Base-by-base conservation (phyloP, 2,797 vertebrate genomes). In the Bryconaethiops microstoma region DNA sequence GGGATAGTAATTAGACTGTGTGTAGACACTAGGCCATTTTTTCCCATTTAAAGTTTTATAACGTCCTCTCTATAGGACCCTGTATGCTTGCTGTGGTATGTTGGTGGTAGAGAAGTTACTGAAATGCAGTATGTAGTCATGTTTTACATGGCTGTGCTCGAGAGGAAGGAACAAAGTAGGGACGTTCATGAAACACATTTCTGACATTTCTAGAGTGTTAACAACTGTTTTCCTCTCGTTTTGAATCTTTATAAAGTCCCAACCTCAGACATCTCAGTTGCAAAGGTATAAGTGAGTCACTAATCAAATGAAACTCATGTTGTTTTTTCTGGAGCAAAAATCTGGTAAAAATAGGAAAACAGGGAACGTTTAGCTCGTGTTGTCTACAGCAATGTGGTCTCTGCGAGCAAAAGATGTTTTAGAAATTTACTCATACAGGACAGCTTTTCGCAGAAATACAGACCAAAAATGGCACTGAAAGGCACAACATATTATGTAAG, bases 21-120 rank as follows among this genome's bases (percentile, higher is more conserved):
- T 55, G 17, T 23, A 70, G 71, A 78, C 35, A 70, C 54, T 0
- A 13, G 23, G 29, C 13, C n/a, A 60, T 48, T 67, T 81, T 76
- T 81, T 25, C 48, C 63, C 67, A 76, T 16, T 81, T 71, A 81
- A 76, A 72, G 16, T 48, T 82, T 80, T 67, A 62, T 52, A 17
- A 55, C 19, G 19, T 76, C 62, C 12, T 54, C 40, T 42, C 63
- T 79, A 12, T 63, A 64, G 35, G 76, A 68, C 50, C 50, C 50
- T 45, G 3, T 64, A 17, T 17, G 42, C 7, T 65, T 12, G 40
- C 9, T 63, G 13, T 55, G 55, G 54, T 57, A n/a, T 59, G 70
- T 52, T 60, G 67, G 59, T 57, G 77, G 19, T 50, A 71, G 7
- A 3, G 16, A 45, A 25, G 12, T 9, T 23, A 35, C 23, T 62